Evolutionary conservation across 1,140 invertebrate species (phyloP), one percentile per base, ranked within the genome.

Genomic region (Hycleus phaleratus): DNA sequence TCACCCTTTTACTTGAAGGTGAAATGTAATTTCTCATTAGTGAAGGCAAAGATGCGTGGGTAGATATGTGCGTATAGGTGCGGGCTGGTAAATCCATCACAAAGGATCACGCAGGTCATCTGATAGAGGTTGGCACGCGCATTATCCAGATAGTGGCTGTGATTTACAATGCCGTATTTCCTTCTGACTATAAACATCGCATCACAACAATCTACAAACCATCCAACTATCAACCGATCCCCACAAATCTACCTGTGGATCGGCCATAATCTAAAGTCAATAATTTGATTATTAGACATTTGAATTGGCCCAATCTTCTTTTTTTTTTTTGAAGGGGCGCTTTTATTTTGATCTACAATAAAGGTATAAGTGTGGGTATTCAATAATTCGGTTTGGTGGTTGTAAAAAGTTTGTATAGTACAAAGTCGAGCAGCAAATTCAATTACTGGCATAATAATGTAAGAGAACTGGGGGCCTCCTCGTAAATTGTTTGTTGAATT

Each of bases 151-250:
- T 65, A 62, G 63, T 53, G 56, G 46, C 66, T 48, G 61, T 67
- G 66, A 67, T 67, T 67, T 67, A 67, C 66, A 62, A 61, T 60
- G 54, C 59, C 59, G 66, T 56, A 63, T 63, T 67, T 67, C 59
- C 63, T 53, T 53, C 59, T 43, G 60, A 63, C 59, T 67, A 63
- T 18, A 18, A 18, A 18, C 63, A 65, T 67, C 66, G 65, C 61
- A 60, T 66, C 32, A 32, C 32, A 32, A 32, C 32, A 4, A 32
- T 32, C 32, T 32, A 4, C 32, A 32, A 32, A 32, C 32, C 32
- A 32, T 7, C 32, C 32, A 4, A 32, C 32, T 32, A 32, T 32
- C 32, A 4, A 32, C 32, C 32, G 7, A 32, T 32, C 7, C 7
- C 32, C 32, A 5, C 32, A 7, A 32, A 32, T 32, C 32, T 32